Evolutionary conservation across 2,797 vertebrate genomes (phyloP).

Genomic region (Lophotriccus pileatus): DNA sequence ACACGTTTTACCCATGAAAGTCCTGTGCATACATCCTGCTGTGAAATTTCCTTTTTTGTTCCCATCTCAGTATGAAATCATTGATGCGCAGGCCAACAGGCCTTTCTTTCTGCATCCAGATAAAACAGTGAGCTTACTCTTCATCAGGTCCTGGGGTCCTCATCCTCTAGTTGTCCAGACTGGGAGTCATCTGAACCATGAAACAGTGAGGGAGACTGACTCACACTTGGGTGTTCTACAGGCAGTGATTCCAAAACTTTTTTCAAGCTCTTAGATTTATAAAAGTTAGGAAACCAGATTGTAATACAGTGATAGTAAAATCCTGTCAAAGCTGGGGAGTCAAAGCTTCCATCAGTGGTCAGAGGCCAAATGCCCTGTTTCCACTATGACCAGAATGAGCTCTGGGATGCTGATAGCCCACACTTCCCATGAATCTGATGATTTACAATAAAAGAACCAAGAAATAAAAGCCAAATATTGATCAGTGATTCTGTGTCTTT

Average conservation of each 20-base stretch:
- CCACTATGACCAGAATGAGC: not conserved
- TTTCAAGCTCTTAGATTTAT: not conserved
- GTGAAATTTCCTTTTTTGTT: not conserved
- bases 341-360: not conserved
- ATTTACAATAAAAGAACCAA: not conserved
- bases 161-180: not conserved
- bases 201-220: not conserved
- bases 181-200: not conserved
- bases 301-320: not conserved
- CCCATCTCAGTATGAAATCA: not conserved
- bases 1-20: not conserved
- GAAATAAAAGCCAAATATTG: not conserved
- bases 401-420: not conserved
- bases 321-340: not conserved
- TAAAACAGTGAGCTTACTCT: not conserved
- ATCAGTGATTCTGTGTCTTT: not conserved
- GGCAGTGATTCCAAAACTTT: not conserved
- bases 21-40: not conserved
- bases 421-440: not conserved
- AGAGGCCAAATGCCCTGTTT: not conserved
- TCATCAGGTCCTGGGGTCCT: not conserved
- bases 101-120: not conserved
- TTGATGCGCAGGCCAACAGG: not conserved
- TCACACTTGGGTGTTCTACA: not conserved
- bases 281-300: not conserved